Conservation (phyloP, 2,888 invertebrate species). For the Perdita meconis region DNA sequence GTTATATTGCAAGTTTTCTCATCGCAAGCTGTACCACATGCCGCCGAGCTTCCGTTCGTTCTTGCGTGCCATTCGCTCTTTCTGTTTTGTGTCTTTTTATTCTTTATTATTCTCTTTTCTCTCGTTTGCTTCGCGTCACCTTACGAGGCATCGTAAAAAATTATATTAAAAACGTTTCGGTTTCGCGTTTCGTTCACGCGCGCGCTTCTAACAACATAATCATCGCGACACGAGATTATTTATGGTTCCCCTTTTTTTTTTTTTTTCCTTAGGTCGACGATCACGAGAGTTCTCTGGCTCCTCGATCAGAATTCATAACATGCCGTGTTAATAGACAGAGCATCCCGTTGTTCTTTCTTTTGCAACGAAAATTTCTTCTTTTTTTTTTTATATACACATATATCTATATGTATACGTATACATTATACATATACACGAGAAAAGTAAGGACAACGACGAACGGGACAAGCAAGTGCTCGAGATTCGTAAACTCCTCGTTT, state of each 20-base stretch:
- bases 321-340: slow-evolving; percentile 47
- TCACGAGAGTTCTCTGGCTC: slow-evolving; percentile 44
- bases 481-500: slow-evolving; percentile 11
- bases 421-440: slow-evolving; percentile 19
- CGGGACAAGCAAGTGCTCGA: slow-evolving; percentile 38
- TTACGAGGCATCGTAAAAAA: slow-evolving; percentile 59
- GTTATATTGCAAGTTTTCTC: slow-evolving; percentile 83
- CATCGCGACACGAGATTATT: not conserved
- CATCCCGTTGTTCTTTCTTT: slow-evolving; percentile 33
- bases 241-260: slow-evolving; percentile 16
- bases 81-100: not conserved
- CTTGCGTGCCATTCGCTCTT: slow-evolving; percentile 38
- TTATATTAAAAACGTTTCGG: slow-evolving; percentile 44
- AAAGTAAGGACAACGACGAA: slow-evolving; percentile 39
- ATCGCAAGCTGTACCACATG: slow-evolving; percentile 75
- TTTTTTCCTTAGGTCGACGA: slow-evolving; percentile 31
- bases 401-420: not conserved
- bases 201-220: slow-evolving; percentile 37
- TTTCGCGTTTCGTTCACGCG: slow-evolving; percentile 10
- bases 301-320: slow-evolving; percentile 47
- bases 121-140: slow-evolving; percentile 30
- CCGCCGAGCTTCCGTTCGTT: slow-evolving; percentile 68
- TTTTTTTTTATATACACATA: too few species aligned
- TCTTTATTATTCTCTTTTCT: slow-evolving; percentile 11
- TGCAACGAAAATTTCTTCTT: slow-evolving; percentile 28